Conservation (phyloP, 2,888 invertebrate species). For the Philonicus albiceps region DNA sequence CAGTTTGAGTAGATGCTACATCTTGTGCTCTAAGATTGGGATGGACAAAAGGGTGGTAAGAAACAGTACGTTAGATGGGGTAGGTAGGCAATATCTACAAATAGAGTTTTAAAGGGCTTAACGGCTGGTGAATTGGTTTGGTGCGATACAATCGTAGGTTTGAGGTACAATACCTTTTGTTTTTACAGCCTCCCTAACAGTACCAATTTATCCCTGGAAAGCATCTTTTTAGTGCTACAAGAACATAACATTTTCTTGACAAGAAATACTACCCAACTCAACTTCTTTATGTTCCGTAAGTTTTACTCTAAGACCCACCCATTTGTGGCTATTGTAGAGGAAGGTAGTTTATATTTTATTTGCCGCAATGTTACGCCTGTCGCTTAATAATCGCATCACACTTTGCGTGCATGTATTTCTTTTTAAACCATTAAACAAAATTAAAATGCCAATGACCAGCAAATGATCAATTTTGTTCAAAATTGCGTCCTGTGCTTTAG, state of each 20-base stretch:
- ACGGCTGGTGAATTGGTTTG: not conserved
- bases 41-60: not conserved
- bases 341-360: no score
- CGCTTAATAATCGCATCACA: no score
- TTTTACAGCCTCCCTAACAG: not conserved
- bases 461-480: not conserved
- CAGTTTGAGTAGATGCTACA: not conserved
- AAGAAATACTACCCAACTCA: conserved; percentile 1
- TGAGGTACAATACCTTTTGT: not conserved
- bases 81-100: not conserved
- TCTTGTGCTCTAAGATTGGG: not conserved
- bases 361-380: no score
- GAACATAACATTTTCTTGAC: not conserved
- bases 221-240: conserved; percentile 14
- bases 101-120: not conserved
- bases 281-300: not conserved
- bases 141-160: not conserved
- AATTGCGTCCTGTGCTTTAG: not conserved
- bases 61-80: not conserved
- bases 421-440: not conserved
- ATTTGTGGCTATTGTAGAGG: not conserved
- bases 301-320: not conserved
- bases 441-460: not conserved
- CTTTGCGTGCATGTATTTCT: no score
- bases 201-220: not conserved